These are phyloP conservation scores for Cryptus armator DNA, from an alignment of 2,888 invertebrate species.

Conservation along the genomic window DNA sequence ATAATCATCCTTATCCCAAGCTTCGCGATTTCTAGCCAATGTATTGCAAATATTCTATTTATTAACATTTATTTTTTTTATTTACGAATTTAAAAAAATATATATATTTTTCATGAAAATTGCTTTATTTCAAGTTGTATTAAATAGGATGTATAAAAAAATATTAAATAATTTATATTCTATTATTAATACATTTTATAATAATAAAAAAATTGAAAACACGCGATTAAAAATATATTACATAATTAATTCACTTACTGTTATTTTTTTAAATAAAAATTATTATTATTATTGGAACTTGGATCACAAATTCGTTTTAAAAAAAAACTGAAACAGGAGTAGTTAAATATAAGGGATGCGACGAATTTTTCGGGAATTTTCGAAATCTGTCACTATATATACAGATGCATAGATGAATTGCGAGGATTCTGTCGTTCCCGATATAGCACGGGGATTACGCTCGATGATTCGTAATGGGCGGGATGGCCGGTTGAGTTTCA, in stretches of 20 bases:
- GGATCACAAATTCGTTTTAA: too few species aligned
- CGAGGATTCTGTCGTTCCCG: neutral
- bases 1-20: constrained; percentile 60
- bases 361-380: neutral
- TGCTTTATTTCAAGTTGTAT: too few species aligned
- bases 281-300: too few species aligned
- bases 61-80: constrained; percentile 78
- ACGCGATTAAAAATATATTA: too few species aligned
- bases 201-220: too few species aligned
- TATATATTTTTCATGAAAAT: neutral
- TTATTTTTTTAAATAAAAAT: too few species aligned
- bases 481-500: constrained; percentile 72
- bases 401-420: neutral
- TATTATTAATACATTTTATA: too few species aligned
- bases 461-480: constrained; percentile 75
- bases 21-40: neutral
- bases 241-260: too few species aligned
- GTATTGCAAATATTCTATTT: constrained; percentile 37
- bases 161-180: too few species aligned
- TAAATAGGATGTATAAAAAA: too few species aligned
- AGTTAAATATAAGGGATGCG: neutral
- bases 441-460: constrained; percentile 64
- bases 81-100: neutral
- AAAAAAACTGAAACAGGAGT: too few species aligned
- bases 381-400: neutral